These are phyloP conservation scores for Heloderma charlesbogerti DNA, from an alignment of 2,113 vertebrate species.

Conservation along the genomic window DNA sequence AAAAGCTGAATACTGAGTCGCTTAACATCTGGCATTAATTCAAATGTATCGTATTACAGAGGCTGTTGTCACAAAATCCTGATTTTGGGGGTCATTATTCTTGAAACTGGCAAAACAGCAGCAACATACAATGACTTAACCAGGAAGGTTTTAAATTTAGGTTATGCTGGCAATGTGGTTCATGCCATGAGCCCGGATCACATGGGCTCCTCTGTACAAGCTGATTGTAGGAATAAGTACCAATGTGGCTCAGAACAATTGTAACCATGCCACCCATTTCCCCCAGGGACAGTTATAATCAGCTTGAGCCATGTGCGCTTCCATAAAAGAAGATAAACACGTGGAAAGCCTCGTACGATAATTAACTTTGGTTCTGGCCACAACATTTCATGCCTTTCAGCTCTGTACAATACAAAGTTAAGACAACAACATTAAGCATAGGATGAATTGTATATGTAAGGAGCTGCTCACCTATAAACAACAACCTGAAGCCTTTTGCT, in stretches of 20 bases:
- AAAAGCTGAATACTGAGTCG: neutral
- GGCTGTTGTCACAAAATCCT: neutral
- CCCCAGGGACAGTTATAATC: neutral
- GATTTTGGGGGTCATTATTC: neutral
- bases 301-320: neutral
- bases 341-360: neutral
- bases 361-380: conserved; percentile 17
- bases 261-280: neutral
- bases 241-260: neutral
- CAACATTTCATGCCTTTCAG: neutral
- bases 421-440: neutral
- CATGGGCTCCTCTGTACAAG: neutral
- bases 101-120: neutral
- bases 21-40: conserved; percentile 16
- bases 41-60: neutral
- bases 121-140: neutral
- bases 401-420: neutral
- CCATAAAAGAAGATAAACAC: neutral
- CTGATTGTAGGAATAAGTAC: neutral
- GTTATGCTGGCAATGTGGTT: neutral
- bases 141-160: neutral
- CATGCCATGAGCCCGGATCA: neutral
- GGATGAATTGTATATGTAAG: neutral
- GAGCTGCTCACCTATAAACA: neutral
- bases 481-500: conserved; percentile 9